phyloP scores from a whole-genome alignment of 2,113 vertebrate species.

The Mandrillus leucophaeus region DNA sequence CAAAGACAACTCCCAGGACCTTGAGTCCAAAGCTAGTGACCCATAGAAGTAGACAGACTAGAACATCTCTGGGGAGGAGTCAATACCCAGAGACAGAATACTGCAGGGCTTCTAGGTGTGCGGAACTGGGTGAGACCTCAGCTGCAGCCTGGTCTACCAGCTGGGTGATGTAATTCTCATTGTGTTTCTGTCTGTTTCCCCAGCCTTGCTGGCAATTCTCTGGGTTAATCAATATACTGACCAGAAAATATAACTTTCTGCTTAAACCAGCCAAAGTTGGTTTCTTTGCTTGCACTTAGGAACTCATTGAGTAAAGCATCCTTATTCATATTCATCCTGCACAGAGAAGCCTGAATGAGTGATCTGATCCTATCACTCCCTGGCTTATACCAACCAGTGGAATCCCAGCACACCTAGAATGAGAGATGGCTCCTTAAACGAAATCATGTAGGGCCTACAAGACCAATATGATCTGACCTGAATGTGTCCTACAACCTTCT shows the following conservation, averaged over 20 bases:
- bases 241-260: not conserved
- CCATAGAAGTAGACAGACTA: not conserved
- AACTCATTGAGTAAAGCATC: not conserved
- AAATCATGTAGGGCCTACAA: not conserved
- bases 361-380: rapidly evolving
- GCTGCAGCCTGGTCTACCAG: not conserved
- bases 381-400: not conserved
- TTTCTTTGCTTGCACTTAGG: not conserved
- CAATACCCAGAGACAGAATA: not conserved
- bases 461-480: not conserved
- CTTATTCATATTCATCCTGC: not conserved
- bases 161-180: not conserved
- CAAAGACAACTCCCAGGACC: not conserved
- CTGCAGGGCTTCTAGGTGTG: too few relatives aligned
- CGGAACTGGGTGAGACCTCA: not conserved
- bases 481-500: rapidly evolving
- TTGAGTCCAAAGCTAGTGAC: not conserved
- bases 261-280: not conserved
- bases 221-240: not conserved
- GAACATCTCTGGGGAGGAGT: not conserved
- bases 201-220: not conserved
- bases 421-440: not conserved
- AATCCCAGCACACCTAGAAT: not conserved
- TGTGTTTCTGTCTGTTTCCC: not conserved
- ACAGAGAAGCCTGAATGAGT: not conserved